phyloP scores from a whole-genome alignment of 1,140 invertebrate genomes.

The Megalopta genalis region DNA sequence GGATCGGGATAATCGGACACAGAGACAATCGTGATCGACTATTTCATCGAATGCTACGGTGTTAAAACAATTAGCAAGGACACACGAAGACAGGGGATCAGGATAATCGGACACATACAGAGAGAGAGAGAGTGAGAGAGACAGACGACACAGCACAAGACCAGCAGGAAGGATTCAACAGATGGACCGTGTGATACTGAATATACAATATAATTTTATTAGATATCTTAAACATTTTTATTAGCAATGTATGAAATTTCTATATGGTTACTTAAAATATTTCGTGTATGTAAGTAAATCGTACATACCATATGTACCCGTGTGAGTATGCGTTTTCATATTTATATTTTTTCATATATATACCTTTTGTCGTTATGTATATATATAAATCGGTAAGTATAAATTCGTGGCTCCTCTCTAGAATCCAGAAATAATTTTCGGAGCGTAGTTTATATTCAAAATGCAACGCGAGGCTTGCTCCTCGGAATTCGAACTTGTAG shows the following conservation, averaged over 20 bases:
- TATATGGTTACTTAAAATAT: slow-evolving; percentile 71
- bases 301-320: slow-evolving; percentile 56
- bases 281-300: slow-evolving; percentile 59
- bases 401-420: slow-evolving; percentile 51
- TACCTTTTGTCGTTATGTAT: slow-evolving; percentile 41
- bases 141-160: not conserved
- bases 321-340: slow-evolving; percentile 47
- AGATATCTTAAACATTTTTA: slow-evolving; percentile 72
- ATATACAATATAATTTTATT: slow-evolving; percentile 78
- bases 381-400: slow-evolving; percentile 54
- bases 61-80: too few species aligned
- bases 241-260: slow-evolving; percentile 73
- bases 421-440: slow-evolving; percentile 31
- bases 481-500: slow-evolving; percentile 19
- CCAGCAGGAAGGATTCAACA: slow-evolving; percentile 3
- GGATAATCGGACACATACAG: too few species aligned
- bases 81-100: too few species aligned
- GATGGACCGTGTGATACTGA: slow-evolving; percentile 55
- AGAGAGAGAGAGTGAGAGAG: too few species aligned
- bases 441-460: slow-evolving; percentile 20
- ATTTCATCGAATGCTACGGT: too few species aligned
- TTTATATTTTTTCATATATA: slow-evolving; percentile 37
- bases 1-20: too few species aligned
- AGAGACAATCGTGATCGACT: slow-evolving; percentile 1
- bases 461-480: slow-evolving; percentile 38